A percentile compares a stretch with the other conserved stretches of the same genome.
phyloP scores from a whole-genome alignment of 2,888 invertebrate genomes.

The Drosophila anomalipes region DNA sequence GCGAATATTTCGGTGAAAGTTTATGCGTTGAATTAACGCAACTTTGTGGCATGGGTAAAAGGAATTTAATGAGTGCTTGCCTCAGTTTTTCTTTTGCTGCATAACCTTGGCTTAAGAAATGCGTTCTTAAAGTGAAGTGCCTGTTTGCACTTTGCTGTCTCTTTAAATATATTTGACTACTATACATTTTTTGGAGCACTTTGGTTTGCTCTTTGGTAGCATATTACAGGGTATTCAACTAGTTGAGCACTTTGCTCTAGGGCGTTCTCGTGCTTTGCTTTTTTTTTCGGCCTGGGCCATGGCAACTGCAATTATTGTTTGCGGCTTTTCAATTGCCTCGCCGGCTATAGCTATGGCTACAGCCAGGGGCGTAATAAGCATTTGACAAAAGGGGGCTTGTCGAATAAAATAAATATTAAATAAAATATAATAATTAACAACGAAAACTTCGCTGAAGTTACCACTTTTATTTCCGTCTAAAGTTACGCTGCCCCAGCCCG shows the following conservation, averaged over 20 bases:
- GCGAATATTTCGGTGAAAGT: background rate
- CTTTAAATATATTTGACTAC: background rate
- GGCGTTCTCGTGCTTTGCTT: constrained; percentile 2
- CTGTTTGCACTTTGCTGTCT: background rate
- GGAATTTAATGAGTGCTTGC: background rate
- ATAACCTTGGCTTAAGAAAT: background rate
- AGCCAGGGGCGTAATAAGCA: background rate
- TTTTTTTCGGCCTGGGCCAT: constrained; percentile 44
- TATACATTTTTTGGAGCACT: background rate
- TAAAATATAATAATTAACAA: background rate
- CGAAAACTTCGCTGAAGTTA: background rate
- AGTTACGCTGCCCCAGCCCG: background rate
- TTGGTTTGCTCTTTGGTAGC: background rate
- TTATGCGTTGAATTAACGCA: background rate
- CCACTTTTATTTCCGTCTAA: background rate
- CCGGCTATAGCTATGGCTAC: constrained; percentile 19
- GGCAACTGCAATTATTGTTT: constrained; percentile 77
- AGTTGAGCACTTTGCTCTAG: background rate
- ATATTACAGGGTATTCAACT: constrained; percentile 27
- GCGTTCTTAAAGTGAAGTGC: background rate
- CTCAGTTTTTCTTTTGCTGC: background rate
- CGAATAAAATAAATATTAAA: background rate
- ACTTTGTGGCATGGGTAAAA: background rate
- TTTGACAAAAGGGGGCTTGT: background rate
- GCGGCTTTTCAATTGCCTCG: constrained; percentile 77